These are phyloP conservation scores for Lissocephala sabroskyi DNA, from an alignment of 2,888 invertebrate genomes.

Conservation along the genomic window DNA sequence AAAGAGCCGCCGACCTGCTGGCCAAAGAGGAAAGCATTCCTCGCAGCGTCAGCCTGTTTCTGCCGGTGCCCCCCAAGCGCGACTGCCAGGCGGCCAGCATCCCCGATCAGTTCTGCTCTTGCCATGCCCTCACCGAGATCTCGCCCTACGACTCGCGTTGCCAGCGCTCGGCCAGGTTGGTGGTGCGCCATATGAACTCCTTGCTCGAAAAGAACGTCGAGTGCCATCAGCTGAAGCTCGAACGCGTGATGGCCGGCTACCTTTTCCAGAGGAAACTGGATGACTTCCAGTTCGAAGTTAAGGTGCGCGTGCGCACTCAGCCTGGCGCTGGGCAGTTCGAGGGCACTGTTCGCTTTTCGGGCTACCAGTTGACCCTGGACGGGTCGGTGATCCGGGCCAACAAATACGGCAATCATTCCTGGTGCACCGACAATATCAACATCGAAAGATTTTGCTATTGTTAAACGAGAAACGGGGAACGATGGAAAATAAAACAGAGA, in stretches of 20 bases:
- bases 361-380: neutral
- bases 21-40: constrained; percentile 60
- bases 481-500: too few relatives aligned
- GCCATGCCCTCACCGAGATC: constrained; percentile 73
- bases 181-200: neutral
- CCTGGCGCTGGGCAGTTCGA: constrained; percentile 2
- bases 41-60: constrained; percentile 83
- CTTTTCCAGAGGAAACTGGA: neutral
- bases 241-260: neutral
- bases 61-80: constrained; percentile 78
- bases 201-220: neutral
- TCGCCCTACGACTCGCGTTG: neutral
- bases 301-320: neutral
- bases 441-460: constrained; percentile 2
- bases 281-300: neutral
- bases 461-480: too few relatives aligned
- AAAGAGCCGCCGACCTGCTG: constrained; percentile 17
- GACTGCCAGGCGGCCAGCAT: constrained; percentile 84
- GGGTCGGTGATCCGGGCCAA: neutral
- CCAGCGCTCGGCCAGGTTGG: neutral
- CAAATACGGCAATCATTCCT: neutral
- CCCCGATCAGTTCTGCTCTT: constrained; percentile 87
- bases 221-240: neutral
- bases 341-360: neutral
- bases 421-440: neutral